Conservation (phyloP, 2,888 invertebrate genomes). For the Choreutis nemorana region DNA sequence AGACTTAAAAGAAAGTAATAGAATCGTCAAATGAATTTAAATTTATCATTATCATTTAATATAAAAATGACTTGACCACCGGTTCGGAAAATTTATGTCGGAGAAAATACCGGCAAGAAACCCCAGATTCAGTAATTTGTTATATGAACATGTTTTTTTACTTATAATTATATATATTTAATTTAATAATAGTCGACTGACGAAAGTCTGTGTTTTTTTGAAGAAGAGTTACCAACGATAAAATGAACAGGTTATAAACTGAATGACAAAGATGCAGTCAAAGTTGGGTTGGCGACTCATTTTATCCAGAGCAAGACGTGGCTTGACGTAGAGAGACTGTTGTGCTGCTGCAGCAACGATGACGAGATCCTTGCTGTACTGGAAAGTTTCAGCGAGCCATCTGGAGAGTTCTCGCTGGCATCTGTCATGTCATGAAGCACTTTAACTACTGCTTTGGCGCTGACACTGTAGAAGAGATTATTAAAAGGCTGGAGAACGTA, state of each 20-base stretch:
- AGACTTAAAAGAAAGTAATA: too few relatives aligned
- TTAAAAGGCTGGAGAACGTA: slow-evolving; percentile 76
- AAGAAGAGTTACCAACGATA: too few relatives aligned
- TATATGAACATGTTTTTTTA: too few relatives aligned
- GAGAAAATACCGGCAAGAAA: too few relatives aligned
- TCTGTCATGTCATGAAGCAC: slow-evolving; percentile 71
- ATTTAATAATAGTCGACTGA: too few relatives aligned
- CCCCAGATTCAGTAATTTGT: too few relatives aligned
- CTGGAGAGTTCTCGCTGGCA: slow-evolving; percentile 73
- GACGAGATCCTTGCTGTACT: slow-evolving; percentile 66
- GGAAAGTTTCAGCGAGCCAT: slow-evolving; percentile 67
- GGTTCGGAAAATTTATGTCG: too few relatives aligned
- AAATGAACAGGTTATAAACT: slow-evolving; percentile 58
- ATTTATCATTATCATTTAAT: too few relatives aligned
- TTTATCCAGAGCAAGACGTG: slow-evolving; percentile 74
- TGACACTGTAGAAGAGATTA: slow-evolving; percentile 79
- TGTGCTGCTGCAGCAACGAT: slow-evolving; percentile 57
- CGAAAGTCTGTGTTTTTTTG: too few relatives aligned
- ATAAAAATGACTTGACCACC: too few relatives aligned
- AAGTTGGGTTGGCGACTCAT: slow-evolving; percentile 94
- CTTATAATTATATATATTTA: too few relatives aligned
- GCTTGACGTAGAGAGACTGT: slow-evolving; percentile 69
- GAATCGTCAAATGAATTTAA: too few relatives aligned
- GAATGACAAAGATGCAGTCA: slow-evolving; percentile 80
- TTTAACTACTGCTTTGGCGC: slow-evolving; percentile 84